A percentile compares a stretch with the other conserved stretches of the same genome.
phyloP scores from a whole-genome alignment of 2,888 invertebrate species.

The Trissolcus japonicus region DNA sequence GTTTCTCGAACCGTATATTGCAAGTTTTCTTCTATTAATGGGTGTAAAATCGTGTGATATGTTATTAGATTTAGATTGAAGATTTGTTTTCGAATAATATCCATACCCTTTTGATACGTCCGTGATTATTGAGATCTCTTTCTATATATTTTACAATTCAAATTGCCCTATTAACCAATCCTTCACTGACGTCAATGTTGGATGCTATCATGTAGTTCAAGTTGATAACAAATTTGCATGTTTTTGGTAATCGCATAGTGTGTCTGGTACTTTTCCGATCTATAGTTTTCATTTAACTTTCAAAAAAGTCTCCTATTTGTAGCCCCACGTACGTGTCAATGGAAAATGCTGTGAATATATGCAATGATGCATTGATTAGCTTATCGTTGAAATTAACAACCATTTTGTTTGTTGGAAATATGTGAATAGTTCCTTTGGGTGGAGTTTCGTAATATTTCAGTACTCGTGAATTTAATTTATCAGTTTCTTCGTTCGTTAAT shows the following conservation, averaged over 20 bases:
- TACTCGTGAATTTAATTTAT: slow-evolving; percentile 6
- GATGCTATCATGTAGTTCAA: slow-evolving; percentile 58
- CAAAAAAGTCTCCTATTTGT: too few relatives aligned
- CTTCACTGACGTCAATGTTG: slow-evolving; percentile 37
- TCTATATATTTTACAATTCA: slow-evolving; percentile 17
- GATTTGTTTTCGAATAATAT: too few relatives aligned
- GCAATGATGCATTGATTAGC: slow-evolving; percentile 61
- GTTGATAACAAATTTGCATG: slow-evolving; percentile 58
- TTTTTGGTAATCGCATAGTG: slow-evolving; percentile 58
- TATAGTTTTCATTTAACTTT: too few relatives aligned
- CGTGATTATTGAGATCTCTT: too few relatives aligned
- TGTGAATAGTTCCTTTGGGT: not conserved
- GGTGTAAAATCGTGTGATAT: too few relatives aligned
- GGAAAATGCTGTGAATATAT: slow-evolving; percentile 50
- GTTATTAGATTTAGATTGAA: too few relatives aligned
- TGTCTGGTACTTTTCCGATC: too few relatives aligned
- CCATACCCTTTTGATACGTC: too few relatives aligned
- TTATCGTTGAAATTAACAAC: slow-evolving; percentile 57
- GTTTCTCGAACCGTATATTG: too few relatives aligned
- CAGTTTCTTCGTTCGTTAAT: too few relatives aligned
- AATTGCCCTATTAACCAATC: slow-evolving; percentile 38
- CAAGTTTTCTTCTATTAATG: too few relatives aligned
- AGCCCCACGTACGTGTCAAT: slow-evolving; percentile 2
- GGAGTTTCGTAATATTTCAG: not conserved
- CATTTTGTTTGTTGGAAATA: slow-evolving; percentile 12